These are phyloP conservation scores for Urechis unicinctus DNA, from an alignment of 2,888 invertebrate species.

Conservation along the genomic window DNA sequence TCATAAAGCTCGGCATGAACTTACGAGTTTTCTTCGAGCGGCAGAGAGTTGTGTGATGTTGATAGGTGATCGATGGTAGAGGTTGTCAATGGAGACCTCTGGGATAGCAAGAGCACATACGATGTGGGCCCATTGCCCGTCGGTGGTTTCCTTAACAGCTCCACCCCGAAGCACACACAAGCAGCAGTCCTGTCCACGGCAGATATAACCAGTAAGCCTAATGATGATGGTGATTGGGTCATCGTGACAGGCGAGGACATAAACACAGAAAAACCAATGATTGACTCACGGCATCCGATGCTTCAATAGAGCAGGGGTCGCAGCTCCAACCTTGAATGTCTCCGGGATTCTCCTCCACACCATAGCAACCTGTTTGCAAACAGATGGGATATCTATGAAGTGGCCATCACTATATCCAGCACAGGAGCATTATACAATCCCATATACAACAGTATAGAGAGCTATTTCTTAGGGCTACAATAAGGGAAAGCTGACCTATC, in stretches of 20 bases:
- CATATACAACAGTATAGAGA: no score
- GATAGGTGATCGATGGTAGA: conserved; percentile 44
- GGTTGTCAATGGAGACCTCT: no score
- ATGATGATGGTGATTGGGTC: not conserved
- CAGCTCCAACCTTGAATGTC: conserved; percentile 2
- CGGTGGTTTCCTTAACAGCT: conserved; percentile 48
- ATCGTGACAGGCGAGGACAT: no score
- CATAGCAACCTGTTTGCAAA: conserved; percentile 39
- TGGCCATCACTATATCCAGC: no score
- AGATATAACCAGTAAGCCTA: not conserved
- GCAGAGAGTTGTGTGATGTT: conserved; percentile 29
- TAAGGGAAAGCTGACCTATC: no score
- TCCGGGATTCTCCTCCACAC: conserved; percentile 22
- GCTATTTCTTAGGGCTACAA: no score
- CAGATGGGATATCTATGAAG: not conserved
- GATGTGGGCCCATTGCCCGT: conserved; percentile 50
- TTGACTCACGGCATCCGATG: not conserved
- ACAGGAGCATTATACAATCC: no score
- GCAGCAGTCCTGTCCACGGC: conserved; percentile 50
- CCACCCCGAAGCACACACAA: conserved; percentile 57
- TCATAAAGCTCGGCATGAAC: conserved; percentile 7
- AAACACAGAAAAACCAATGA: no score
- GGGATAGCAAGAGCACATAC: conserved; percentile 49
- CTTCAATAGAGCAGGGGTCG: conserved; percentile 5
- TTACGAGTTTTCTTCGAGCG: conserved; percentile 36